Evolutionary conservation across 1,140 invertebrate species (phyloP), one percentile per base, ranked within the genome.

Genomic region (Melipona quadrifasciata): DNA sequence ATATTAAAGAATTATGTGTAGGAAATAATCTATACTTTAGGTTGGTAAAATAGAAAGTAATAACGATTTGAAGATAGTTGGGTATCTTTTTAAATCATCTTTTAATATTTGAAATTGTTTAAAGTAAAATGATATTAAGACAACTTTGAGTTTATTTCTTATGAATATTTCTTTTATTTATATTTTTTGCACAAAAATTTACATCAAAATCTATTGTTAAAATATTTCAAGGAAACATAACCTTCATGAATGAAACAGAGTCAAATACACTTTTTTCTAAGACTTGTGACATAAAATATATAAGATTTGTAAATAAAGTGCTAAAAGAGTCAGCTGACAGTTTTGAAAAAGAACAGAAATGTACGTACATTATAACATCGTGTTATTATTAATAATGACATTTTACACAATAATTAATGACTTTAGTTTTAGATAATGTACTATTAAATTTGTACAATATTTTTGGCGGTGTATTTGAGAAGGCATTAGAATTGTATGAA

Each of bases 401-500:
- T 17, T 71, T 68, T 19, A 71, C 58, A 58, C 21, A 78, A 68
- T 0, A 34, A 64, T 76, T 67, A 51, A 73, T 84, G 11, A 51
- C 84, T 85, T 76, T 71, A 95, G 94, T 95, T 88, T 86, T 95
- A 92, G 95, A 96, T 90, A 94, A 95, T 83, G 94, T 93, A 76
- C 82, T 97, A 27, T 86, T 96, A 51, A 93, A 91, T 19, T 84
- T 97, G 11, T 94, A 96, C 89, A 95, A 95, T 21, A 88, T 96
- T 14, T 97, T 96, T 93, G 96, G 96, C 12, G 82, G 85, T 27
- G 91, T 94, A 31, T 93, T 97, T 77, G 94, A 96, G 92, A 94
- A 95, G 86, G 95, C 96, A 14, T 90, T 96, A 61, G 96, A 96
- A 88, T 92, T 97, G 24, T 92, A 96, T 34, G 96, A 96, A 88